A percentile compares a stretch with the other conserved stretches of the same genome.
These are phyloP conservation scores for Simalia tracyae DNA, from an alignment of 2,797 vertebrate species.

Conservation along the genomic window DNA sequence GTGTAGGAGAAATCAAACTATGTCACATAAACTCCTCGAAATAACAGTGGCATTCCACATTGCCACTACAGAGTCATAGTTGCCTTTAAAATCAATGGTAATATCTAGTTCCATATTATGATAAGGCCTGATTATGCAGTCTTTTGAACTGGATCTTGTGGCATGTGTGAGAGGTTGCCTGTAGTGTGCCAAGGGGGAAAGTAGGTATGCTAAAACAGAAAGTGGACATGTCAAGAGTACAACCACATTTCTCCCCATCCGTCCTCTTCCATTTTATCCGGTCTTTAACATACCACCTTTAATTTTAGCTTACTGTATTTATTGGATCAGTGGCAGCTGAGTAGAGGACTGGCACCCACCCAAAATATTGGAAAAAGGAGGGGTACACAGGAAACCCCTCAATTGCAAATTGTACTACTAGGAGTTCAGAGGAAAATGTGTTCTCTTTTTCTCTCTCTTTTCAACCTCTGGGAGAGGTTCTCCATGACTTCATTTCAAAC, in stretches of 20 bases:
- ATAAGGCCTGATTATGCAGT: neutral
- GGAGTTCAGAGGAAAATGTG: neutral
- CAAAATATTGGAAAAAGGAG: neutral
- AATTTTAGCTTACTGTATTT: neutral
- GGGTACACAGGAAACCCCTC: neutral
- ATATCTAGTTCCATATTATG: neutral
- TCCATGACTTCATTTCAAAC: neutral
- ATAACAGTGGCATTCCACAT: too few species aligned
- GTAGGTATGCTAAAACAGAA: neutral
- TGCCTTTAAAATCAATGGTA: neutral
- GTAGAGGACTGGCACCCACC: neutral
- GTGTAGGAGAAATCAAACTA: too few species aligned
- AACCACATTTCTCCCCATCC: neutral
- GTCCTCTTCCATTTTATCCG: neutral
- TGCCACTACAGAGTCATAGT: neutral
- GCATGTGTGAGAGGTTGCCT: neutral
- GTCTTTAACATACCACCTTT: neutral
- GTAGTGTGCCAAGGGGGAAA: neutral
- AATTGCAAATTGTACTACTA: too few species aligned
- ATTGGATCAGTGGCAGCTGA: neutral
- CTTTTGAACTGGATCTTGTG: neutral
- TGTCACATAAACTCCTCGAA: too few species aligned
- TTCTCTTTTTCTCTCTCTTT: neutral
- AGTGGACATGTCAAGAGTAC: neutral
- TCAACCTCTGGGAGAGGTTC: neutral